phyloP scores from a whole-genome alignment of 2,113 vertebrate species.

The Pelusios castaneus region DNA sequence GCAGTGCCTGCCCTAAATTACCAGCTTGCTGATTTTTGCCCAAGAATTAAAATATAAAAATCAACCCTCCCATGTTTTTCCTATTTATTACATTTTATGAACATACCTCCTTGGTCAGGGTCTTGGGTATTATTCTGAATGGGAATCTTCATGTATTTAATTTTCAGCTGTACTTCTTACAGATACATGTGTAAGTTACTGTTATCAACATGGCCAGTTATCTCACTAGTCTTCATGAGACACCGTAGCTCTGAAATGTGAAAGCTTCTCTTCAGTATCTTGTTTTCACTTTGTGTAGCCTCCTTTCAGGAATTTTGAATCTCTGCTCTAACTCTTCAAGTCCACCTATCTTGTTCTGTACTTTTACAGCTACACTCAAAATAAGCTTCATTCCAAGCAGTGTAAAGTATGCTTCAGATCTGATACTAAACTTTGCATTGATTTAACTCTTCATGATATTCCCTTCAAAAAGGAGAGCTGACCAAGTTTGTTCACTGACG shows the following conservation, averaged over 20 bases:
- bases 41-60: slow-evolving; percentile 35
- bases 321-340: not conserved
- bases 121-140: slow-evolving; percentile 29
- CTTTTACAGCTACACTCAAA: not conserved
- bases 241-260: not conserved
- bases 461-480: not conserved
- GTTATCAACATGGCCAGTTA: not conserved
- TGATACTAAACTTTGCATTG: not conserved
- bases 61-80: slow-evolving; percentile 16
- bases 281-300: not conserved
- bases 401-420: not conserved
- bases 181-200: not conserved
- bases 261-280: not conserved
- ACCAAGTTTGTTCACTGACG: not conserved
- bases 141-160: slow-evolving; percentile 32
- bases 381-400: not conserved
- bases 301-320: not conserved
- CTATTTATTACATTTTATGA: slow-evolving; percentile 11
- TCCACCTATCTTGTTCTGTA: not conserved
- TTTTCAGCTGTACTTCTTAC: not conserved
- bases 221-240: not conserved
- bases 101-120: not conserved
- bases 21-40: slow-evolving; percentile 54
- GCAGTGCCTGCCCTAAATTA: slow-evolving; percentile 68
- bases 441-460: not conserved